phyloP scores from a whole-genome alignment of 2,888 invertebrate species.

The Liopterus haemorrhoidalis region DNA sequence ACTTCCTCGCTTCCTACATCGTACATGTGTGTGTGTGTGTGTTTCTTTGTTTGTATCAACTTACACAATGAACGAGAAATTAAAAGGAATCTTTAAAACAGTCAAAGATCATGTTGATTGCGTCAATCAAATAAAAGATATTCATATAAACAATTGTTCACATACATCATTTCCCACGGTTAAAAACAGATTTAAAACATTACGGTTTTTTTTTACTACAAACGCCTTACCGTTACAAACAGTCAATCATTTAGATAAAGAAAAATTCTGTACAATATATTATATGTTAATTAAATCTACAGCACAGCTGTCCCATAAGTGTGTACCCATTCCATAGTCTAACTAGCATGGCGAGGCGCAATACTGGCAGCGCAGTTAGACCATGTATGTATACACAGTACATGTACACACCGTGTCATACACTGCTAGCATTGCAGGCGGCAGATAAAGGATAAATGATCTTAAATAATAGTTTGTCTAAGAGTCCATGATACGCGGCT shows the following conservation, averaged over 20 bases:
- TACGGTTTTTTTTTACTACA: conserved; percentile 22
- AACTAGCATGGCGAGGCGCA: conserved; percentile 21
- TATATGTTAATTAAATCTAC: conserved; percentile 23
- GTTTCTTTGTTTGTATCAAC: background rate
- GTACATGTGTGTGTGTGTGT: no score
- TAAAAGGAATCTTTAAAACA: background rate
- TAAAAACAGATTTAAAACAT: conserved; percentile 23
- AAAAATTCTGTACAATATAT: conserved; percentile 24
- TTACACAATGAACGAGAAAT: background rate
- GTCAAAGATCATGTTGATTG: background rate
- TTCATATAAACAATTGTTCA: conserved; percentile 18
- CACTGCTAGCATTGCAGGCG: conserved; percentile 20
- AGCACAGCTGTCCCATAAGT: conserved; percentile 21
- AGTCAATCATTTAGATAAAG: conserved; percentile 22
- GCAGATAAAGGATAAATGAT: conserved; percentile 20
- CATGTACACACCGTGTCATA: conserved; percentile 5
- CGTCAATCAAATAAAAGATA: conserved; percentile 1
- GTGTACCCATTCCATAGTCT: conserved; percentile 23
- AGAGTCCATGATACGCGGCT: conserved; percentile 4
- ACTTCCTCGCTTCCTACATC: background rate
- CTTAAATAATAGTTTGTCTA: conserved; percentile 5
- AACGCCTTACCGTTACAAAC: conserved; percentile 23
- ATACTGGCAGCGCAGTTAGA: conserved; percentile 17
- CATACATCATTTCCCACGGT: conserved; percentile 21
- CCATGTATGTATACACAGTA: background rate